These are phyloP conservation scores for Drosophila leontia DNA, from an alignment of 1,140 invertebrate species.

Conservation along the genomic window DNA sequence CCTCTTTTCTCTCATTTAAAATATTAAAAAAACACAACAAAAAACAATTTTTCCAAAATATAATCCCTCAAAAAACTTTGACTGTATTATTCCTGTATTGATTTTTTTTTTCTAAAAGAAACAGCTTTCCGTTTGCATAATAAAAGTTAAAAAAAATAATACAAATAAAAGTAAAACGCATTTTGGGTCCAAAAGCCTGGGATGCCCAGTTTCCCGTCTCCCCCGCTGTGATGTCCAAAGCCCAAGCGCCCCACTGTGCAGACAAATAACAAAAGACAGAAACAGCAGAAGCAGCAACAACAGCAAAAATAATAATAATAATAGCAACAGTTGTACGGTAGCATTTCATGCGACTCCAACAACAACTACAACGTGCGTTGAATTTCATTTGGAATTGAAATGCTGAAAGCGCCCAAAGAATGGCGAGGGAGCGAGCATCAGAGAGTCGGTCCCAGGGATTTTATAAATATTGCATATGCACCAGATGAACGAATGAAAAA, in stretches of 20 bases:
- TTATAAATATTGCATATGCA: constrained; percentile 71
- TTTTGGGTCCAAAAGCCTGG: constrained; percentile 5
- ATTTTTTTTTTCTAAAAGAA: constrained; percentile 50
- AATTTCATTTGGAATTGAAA: constrained; percentile 78
- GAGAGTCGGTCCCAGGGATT: constrained; percentile 22
- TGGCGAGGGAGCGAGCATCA: constrained; percentile 1
- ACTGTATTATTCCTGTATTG: constrained; percentile 41
- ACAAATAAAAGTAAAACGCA: constrained; percentile 11
- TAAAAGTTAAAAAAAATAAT: background rate
- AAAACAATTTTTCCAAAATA: background rate
- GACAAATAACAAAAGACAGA: constrained; percentile 53
- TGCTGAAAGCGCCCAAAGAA: constrained; percentile 31
- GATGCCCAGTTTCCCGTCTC: background rate
- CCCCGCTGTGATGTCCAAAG: constrained; percentile 13
- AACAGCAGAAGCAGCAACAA: constrained; percentile 20
- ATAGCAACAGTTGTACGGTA: constrained; percentile 39
- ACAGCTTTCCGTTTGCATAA: constrained; percentile 29
- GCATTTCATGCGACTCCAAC: constrained; percentile 32
- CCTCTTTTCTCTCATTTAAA: background rate
- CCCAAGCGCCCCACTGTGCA: constrained; percentile 19
- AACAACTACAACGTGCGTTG: constrained; percentile 58
- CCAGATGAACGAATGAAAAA: constrained; percentile 44
- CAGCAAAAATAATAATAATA: constrained; percentile 16
- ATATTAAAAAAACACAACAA: background rate
- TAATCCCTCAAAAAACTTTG: background rate